Base-by-base conservation (phyloP, 2,888 invertebrate species). In the Tetropium fuscum region DNA sequence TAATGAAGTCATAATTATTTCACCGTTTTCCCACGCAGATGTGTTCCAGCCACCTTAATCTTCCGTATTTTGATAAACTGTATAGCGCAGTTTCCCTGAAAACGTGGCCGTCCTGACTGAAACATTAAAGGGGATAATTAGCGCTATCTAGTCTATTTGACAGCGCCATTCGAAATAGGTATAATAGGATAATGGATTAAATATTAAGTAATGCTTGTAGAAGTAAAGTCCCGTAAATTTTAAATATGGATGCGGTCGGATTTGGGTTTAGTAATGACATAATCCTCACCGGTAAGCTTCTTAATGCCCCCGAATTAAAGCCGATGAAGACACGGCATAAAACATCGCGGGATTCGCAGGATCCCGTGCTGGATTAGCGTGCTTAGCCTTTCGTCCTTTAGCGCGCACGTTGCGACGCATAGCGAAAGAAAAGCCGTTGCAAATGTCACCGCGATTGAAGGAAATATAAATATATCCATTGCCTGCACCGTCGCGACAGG, bases 301-400 rank as follows among this genome's bases (percentile, higher is more conserved):
- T 70, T 77, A 76, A 78, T 76, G 68, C 76, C 74, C 67, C 71
- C 70, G 77, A 76, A 77, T 77, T 77, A 77, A 75, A 74, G 75
- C 74, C 76, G 74, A 74, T 74, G 76, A 76, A 76, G 76, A 77
- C 74, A 70, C 73, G 71, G 73, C 73, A 75, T 74, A 76, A 76
- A 77, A 76, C 76, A 75, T 74, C 61, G 70, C 69, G 68, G 53
- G 34, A 40, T 40, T 10, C 27, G n/a, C 15, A 15, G 16, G 74
- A 72, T 70, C 70, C 68, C 69, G 64, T 67, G 68, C 63, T 68
- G 74, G 76, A 76, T 76, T 76, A 75, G 69, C 69, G 55, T 59
- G 53, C 53, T 64, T 60, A 58, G 58, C 44, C 58, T 45, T 58
- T 43, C 45, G 16, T 58, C 44, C 20, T 41, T 41, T 20, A 4